These are phyloP conservation scores for Drosophila mimica DNA, from an alignment of 2,888 invertebrate species.

Conservation along the genomic window DNA sequence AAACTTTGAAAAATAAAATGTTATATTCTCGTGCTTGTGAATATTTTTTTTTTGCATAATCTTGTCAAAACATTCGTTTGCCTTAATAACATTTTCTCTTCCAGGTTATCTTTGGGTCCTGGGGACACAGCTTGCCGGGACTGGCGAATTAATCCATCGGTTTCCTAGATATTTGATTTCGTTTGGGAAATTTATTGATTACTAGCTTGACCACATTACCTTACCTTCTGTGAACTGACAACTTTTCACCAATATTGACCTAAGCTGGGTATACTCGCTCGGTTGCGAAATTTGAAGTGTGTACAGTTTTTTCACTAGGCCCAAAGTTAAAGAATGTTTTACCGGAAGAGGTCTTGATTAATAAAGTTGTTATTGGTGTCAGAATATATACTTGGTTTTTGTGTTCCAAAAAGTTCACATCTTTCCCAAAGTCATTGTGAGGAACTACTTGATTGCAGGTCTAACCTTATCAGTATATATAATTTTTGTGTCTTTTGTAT, in stretches of 20 bases:
- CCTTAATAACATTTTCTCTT: neutral
- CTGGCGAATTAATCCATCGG: neutral
- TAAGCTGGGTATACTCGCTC: neutral
- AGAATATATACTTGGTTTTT: neutral
- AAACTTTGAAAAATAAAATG: neutral
- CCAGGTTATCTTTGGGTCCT: neutral
- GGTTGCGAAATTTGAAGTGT: neutral
- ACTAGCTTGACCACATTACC: neutral
- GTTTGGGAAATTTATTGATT: neutral
- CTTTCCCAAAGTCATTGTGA: neutral
- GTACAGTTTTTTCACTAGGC: neutral
- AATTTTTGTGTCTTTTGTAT: neutral
- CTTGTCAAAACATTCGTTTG: neutral
- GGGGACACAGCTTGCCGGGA: neutral
- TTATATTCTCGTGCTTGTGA: conserved; percentile 2
- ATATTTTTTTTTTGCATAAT: neutral
- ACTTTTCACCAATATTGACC: neutral
- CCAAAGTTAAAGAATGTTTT: neutral
- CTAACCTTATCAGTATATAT: neutral
- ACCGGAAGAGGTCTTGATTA: neutral
- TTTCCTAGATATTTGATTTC: neutral
- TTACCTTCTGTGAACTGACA: neutral
- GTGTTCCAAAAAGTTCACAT: neutral
- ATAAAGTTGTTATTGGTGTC: neutral
- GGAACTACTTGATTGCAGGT: neutral